Evolutionary conservation across 2,888 invertebrate genomes (phyloP), one percentile per base, ranked within the genome.

Genomic region (Fissipunctia ypsillon): DNA sequence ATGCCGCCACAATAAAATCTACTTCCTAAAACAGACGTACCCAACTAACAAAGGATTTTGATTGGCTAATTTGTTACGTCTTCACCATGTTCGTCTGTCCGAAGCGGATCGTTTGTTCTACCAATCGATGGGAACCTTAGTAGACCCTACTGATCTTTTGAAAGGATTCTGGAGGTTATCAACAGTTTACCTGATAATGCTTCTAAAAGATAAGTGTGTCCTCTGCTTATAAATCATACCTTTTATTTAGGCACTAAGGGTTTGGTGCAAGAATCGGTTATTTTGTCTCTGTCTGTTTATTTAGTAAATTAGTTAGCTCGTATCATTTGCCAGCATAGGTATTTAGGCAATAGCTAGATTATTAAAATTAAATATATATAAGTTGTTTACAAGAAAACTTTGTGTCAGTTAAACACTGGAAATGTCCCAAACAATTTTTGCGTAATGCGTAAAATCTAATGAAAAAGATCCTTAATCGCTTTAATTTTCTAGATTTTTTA

Each of bases 111-210:
- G 16, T 52, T 60, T 45, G 3, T 19, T 45, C n/a, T 25, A 50
- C 35, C 7, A 59, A 65, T 38, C 59, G 12, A 67, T 76, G 50
- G 28, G 2, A 50, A 52, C 38, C 77, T 60, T 25, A 52, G 45
- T 38, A 66, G 45, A 66, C 14, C 50, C 28, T 59, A 43, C 41
- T 57, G 56, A 43, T 65, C 38, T 31, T 60, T 54, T 54, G 45
- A 41, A 69, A 68, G 41, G 60, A 60, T 52, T 38, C 45, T 38
- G 57, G 68, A 68, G 60, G 77, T 57, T 60, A n/a, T 64, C 31
- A n/a, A n/a, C n/a, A 41, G 48, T 72, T 54, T 59, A 67, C 74
- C 54, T 61, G 54, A 41, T 63, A 77, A 67, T 22, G 52, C 28
- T 45, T 67, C 77, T 67, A 25, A 59, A 38, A 66, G 57, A 59